Conservation (phyloP, 2,113 vertebrate species). For the Colossoma macropomum region DNA sequence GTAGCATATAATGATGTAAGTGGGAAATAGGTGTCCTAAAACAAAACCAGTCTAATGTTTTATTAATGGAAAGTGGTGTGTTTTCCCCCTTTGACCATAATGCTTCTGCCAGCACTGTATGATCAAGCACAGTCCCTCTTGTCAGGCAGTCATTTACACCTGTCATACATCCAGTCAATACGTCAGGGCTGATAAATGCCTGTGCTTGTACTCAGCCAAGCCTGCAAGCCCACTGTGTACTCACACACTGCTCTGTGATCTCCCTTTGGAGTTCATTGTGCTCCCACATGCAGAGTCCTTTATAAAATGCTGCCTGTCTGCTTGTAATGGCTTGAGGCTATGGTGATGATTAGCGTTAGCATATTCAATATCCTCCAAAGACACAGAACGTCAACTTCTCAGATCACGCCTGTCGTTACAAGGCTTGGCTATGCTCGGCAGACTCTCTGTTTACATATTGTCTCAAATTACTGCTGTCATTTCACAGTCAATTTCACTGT, state of each 20-base stretch:
- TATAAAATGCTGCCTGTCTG: conserved; percentile 8
- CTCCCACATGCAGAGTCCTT: not conserved
- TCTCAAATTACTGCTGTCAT: conserved; percentile 14
- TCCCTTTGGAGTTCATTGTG: not conserved
- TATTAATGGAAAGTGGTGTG: conserved; percentile 19
- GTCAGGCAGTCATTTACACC: conserved; percentile 33
- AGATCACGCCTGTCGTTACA: not conserved
- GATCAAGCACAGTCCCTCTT: conserved; percentile 11
- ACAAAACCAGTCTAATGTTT: conserved; percentile 8
- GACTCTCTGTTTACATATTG: not conserved
- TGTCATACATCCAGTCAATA: conserved; percentile 33
- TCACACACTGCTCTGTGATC: not conserved
- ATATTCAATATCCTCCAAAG: not conserved
- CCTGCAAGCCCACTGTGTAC: not conserved
- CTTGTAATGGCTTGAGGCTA: not conserved
- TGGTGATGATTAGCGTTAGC: conserved; percentile 10
- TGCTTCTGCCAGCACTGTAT: conserved; percentile 21
- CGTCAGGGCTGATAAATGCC: conserved; percentile 33
- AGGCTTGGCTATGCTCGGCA: not conserved
- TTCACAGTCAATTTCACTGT: not conserved
- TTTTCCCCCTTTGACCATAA: conserved; percentile 14
- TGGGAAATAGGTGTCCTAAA: not conserved
- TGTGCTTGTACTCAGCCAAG: not conserved
- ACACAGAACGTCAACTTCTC: no score
- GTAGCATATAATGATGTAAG: not conserved